Conservation (phyloP, 2,797 vertebrate species). For the Brotula barbata region DNA sequence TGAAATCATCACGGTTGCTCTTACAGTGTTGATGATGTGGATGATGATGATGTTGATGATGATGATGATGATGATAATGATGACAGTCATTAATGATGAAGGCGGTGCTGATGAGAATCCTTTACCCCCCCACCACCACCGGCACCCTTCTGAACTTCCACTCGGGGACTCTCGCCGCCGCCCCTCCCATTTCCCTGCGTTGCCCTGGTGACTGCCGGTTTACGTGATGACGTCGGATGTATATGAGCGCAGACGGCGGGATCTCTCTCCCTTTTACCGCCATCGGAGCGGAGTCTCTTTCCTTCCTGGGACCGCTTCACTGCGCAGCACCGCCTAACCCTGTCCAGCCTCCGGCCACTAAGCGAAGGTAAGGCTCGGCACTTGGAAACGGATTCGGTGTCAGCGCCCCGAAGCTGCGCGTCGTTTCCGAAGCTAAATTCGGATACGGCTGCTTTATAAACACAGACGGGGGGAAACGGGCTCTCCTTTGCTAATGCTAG, state of each 20-base stretch:
- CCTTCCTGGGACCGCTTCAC: constrained; percentile 71
- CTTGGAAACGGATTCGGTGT: neutral
- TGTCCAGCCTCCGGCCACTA: constrained; percentile 51
- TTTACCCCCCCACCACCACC: neutral
- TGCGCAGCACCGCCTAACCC: constrained; percentile 72
- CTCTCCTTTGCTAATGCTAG: constrained; percentile 65
- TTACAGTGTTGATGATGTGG: constrained; percentile 21
- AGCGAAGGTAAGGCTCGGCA: constrained; percentile 63
- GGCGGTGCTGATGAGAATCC: neutral
- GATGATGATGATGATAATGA: neutral
- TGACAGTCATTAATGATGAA: neutral
- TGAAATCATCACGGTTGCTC: constrained; percentile 27
- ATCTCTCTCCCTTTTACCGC: constrained; percentile 91
- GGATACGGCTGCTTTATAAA: neutral
- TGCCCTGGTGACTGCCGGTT: constrained; percentile 77
- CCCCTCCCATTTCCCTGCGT: constrained; percentile 66
- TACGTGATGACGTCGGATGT: constrained; percentile 94
- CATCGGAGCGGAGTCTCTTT: constrained; percentile 87
- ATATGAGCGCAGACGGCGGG: constrained; percentile 97
- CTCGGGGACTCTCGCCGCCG: constrained; percentile 22
- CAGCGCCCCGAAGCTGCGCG: constrained; percentile 9
- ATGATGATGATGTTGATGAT: neutral
- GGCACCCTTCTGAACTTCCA: constrained; percentile 49
- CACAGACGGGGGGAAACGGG: constrained; percentile 10
- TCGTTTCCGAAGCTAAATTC: constrained; percentile 5